Evolutionary conservation across 2,113 vertebrate genomes (phyloP).

Genomic region (Salvelinus alpinus): DNA sequence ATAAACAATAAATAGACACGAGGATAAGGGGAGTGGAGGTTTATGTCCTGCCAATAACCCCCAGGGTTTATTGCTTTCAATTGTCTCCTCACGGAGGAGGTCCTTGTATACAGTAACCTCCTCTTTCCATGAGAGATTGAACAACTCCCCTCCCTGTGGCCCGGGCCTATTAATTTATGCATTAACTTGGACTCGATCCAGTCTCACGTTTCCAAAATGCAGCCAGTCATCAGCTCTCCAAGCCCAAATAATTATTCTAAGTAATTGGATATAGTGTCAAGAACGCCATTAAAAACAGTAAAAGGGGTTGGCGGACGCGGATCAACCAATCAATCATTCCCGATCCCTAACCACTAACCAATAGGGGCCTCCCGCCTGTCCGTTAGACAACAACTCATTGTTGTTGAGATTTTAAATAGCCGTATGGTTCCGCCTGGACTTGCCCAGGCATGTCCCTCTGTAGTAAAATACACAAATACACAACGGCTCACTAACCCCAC

Average conservation of each 20-base stretch:
- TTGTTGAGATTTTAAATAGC: slow-evolving; percentile 40
- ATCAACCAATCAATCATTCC: slow-evolving; percentile 58
- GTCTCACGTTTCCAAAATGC: slow-evolving; percentile 55
- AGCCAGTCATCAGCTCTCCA: slow-evolving; percentile 34
- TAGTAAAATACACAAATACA: slow-evolving; percentile 7
- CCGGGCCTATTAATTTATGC: slow-evolving; percentile 68
- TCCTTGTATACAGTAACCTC: slow-evolving; percentile 19
- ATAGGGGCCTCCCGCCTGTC: slow-evolving; percentile 18
- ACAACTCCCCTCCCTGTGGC: slow-evolving; percentile 23
- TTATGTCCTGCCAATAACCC: slow-evolving; percentile 56
- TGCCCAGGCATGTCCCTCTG: background rate
- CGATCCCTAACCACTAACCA: slow-evolving; percentile 7
- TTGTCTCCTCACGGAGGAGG: slow-evolving; percentile 25
- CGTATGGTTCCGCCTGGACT: slow-evolving; percentile 14
- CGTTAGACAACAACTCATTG: slow-evolving; percentile 45
- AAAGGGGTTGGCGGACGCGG: slow-evolving; percentile 44
- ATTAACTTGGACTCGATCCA: slow-evolving; percentile 73
- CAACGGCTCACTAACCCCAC: background rate
- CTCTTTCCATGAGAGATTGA: slow-evolving; percentile 22
- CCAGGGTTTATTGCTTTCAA: slow-evolving; percentile 46
- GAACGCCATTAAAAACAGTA: slow-evolving; percentile 61
- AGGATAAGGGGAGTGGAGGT: slow-evolving; percentile 26
- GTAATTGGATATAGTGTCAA: slow-evolving; percentile 70
- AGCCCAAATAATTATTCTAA: slow-evolving; percentile 61
- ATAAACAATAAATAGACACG: slow-evolving; percentile 27